These are phyloP conservation scores for Agelastica alni DNA, from an alignment of 2,888 invertebrate species.

Conservation along the genomic window DNA sequence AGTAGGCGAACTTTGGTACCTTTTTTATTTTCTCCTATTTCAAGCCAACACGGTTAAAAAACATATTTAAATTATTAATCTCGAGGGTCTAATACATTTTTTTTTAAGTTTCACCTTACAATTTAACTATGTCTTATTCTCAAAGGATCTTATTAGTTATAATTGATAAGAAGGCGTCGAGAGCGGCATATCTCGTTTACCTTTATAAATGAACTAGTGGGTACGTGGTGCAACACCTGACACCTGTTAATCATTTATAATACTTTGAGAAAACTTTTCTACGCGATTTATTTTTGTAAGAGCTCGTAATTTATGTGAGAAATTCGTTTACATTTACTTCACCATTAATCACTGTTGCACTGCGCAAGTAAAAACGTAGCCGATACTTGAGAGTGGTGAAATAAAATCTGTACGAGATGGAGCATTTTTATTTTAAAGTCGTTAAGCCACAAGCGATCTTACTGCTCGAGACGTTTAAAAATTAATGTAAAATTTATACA, in stretches of 20 bases:
- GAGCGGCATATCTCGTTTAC: not conserved
- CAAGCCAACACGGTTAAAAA: not conserved
- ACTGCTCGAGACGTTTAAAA: no score
- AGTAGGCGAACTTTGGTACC: not conserved
- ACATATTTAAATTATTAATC: not conserved
- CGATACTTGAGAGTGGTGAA: not conserved
- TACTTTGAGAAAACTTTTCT: slow-evolving; percentile 13
- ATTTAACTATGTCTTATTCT: not conserved
- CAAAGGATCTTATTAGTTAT: not conserved
- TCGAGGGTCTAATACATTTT: no score
- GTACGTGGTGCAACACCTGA: slow-evolving; percentile 1
- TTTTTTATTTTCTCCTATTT: not conserved
- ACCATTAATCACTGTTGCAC: slow-evolving; percentile 15
- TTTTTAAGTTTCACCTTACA: no score
- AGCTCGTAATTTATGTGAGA: slow-evolving; percentile 14
- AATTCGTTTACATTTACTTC: slow-evolving; percentile 1
- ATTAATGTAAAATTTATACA: no score
- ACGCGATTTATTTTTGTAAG: slow-evolving; percentile 13
- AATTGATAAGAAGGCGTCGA: not conserved
- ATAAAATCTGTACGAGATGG: not conserved
- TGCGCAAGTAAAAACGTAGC: slow-evolving; percentile 4
- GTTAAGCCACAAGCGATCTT: no score
- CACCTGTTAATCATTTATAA: slow-evolving; percentile 20
- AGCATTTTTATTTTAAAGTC: no score
- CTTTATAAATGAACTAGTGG: slow-evolving; percentile 7